Conservation (phyloP, 1,140 invertebrate species). For the Drosophila funebris region DNA sequence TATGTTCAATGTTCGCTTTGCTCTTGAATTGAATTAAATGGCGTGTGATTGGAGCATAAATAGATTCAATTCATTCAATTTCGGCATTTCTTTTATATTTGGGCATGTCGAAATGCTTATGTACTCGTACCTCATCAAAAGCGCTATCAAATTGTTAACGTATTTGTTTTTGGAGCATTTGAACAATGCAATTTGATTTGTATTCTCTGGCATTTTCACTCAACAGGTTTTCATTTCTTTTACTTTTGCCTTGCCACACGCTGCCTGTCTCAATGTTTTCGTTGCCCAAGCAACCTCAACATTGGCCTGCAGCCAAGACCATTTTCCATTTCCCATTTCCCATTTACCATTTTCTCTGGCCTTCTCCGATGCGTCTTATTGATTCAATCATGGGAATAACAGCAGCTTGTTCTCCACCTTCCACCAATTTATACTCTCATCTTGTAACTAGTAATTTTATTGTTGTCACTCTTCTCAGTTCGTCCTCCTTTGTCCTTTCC, state of each 20-base stretch:
- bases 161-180: slow-evolving; percentile 21
- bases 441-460: slow-evolving; percentile 14
- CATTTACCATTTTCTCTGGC: slow-evolving; percentile 11
- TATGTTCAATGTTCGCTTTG: slow-evolving; percentile 39
- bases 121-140: slow-evolving; percentile 3
- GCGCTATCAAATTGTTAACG: slow-evolving; percentile 25
- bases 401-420: slow-evolving; percentile 52
- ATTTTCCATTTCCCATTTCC: slow-evolving; percentile 3
- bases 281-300: slow-evolving; percentile 27
- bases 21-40: slow-evolving; percentile 72
- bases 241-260: background rate
- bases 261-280: background rate
- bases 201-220: slow-evolving; percentile 21
- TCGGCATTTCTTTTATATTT: background rate
- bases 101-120: slow-evolving; percentile 5
- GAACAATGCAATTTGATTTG: slow-evolving; percentile 36
- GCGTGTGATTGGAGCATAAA: slow-evolving; percentile 70
- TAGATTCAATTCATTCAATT: slow-evolving; percentile 65
- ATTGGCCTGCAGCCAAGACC: slow-evolving; percentile 48
- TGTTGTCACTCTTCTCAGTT: background rate
- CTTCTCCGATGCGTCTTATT: slow-evolving; percentile 47
- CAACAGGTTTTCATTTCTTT: slow-evolving; percentile 58
- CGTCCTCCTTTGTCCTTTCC: background rate
- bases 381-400: slow-evolving; percentile 73
- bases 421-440: slow-evolving; percentile 1